A percentile compares a stretch with the other conserved stretches of the same genome.
Evolutionary conservation across 2,113 vertebrate species (phyloP).

Genomic region (Sander vitreus): DNA sequence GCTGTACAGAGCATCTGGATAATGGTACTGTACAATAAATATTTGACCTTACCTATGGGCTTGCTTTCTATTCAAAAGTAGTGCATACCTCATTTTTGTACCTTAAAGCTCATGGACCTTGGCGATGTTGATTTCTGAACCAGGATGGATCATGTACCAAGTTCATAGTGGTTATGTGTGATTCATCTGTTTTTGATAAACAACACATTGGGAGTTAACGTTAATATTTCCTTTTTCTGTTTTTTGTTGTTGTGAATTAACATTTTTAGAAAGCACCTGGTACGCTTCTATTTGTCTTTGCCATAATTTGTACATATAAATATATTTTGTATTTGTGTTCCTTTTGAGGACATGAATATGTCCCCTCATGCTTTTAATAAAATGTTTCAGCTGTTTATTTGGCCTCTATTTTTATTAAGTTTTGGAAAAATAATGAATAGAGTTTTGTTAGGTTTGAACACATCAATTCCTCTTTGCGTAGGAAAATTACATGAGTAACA

Average conservation of each 20-base stretch:
- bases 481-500: not conserved
- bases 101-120: conserved; percentile 51
- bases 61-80: conserved; percentile 53
- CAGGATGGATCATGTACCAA: conserved; percentile 10
- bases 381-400: conserved; percentile 72
- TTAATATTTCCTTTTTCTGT: conserved; percentile 40
- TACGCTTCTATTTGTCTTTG: conserved; percentile 76
- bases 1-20: conserved; percentile 26
- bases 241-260: conserved; percentile 66
- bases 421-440: not conserved
- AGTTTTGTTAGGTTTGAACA: not conserved
- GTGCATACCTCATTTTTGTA: conserved; percentile 72
- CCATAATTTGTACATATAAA: conserved; percentile 81
- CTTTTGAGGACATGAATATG: conserved; percentile 69
- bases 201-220: conserved; percentile 59
- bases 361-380: conserved; percentile 85
- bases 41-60: conserved; percentile 21
- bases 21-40: conserved; percentile 23
- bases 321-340: conserved; percentile 87
- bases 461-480: not conserved
- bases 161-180: conserved; percentile 13
- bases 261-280: conserved; percentile 52
- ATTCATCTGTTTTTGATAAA: conserved; percentile 57
- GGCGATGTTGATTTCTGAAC: conserved; percentile 14
- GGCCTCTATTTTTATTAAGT: not conserved